These are phyloP conservation scores for Melanocharis versteri DNA, from an alignment of 2,113 vertebrate genomes.

Conservation along the genomic window DNA sequence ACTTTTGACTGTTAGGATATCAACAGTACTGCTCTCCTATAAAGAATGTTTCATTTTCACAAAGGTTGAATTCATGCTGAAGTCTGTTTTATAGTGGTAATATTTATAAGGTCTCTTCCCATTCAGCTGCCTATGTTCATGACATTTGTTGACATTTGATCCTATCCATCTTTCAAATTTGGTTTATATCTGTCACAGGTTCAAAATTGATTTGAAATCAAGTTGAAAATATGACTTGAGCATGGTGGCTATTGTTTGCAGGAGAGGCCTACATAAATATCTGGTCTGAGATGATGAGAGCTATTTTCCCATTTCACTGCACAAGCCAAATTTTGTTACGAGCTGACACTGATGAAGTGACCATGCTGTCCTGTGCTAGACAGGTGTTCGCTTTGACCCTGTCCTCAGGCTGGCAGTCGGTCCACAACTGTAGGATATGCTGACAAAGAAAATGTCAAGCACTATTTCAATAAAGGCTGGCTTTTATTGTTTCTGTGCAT, in stretches of 20 bases:
- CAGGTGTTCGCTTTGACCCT: not conserved
- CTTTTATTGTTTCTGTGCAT: not conserved
- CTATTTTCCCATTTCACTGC: not conserved
- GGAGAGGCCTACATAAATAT: not conserved
- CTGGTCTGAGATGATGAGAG: not conserved
- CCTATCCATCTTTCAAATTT: not conserved
- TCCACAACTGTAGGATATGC: not conserved
- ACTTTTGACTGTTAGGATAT: not conserved
- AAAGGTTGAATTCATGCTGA: not conserved
- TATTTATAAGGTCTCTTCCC: not conserved
- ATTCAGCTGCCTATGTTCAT: not conserved
- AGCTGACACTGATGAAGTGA: not conserved
- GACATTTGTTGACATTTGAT: not conserved
- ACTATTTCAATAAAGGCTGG: not conserved
- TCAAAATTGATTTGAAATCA: not conserved
- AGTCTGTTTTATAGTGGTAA: not conserved
- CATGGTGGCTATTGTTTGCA: not conserved
- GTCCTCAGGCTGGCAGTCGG: not conserved
- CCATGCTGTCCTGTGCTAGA: not conserved
- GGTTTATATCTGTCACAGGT: not conserved
- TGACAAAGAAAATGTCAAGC: not conserved
- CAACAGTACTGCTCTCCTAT: not conserved
- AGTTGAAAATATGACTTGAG: not conserved
- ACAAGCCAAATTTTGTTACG: not conserved
- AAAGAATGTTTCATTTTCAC: not conserved